Conservation (phyloP, 2,797 vertebrate genomes). For the Malacoraja senta region DNA sequence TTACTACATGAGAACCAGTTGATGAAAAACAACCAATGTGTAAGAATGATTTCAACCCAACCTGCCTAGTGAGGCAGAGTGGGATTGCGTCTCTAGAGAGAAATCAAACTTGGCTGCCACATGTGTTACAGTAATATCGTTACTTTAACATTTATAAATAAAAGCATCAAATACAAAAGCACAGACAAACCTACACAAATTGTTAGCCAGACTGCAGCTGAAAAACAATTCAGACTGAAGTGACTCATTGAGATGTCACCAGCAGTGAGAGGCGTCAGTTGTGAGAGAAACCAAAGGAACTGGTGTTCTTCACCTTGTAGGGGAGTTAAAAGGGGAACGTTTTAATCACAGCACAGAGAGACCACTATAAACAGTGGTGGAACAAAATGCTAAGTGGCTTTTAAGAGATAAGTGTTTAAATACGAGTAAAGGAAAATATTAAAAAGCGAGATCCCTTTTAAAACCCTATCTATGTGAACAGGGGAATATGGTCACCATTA, state of each 20-base stretch:
- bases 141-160: not conserved
- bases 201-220: not conserved
- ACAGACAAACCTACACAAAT: not conserved
- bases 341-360: no score
- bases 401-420: not conserved
- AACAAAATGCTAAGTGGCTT: not conserved
- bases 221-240: not conserved
- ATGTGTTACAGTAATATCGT: not conserved
- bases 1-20: not conserved
- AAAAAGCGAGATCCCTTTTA: not conserved
- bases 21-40: not conserved
- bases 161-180: not conserved
- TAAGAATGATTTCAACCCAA: not conserved
- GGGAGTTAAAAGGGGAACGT: not conserved
- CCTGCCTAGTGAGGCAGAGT: not conserved
- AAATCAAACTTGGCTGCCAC: not conserved
- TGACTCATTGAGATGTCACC: not conserved
- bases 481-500: not conserved
- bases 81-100: not conserved
- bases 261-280: not conserved
- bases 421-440: not conserved
- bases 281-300: not conserved
- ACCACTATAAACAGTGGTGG: not conserved
- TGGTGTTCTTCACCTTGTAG: not conserved
- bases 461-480: not conserved